Conservation (phyloP, 2,888 invertebrate genomes). For the Ochlodes sylvanus region DNA sequence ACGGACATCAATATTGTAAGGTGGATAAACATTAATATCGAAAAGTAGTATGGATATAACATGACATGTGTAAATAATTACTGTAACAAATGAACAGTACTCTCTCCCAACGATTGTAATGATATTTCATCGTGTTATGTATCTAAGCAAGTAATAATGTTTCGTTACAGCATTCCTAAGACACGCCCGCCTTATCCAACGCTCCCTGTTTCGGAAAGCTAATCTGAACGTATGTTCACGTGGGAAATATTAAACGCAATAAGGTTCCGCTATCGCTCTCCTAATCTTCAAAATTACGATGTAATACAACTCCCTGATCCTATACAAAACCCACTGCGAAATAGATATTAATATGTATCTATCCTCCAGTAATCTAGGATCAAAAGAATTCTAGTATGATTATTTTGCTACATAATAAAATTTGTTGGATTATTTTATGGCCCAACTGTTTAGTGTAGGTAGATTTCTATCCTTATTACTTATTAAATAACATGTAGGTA, state of each 20-base stretch:
- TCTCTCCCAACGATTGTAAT: background rate
- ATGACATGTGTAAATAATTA: background rate
- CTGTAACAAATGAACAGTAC: slow-evolving; percentile 23
- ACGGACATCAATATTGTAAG: too few relatives aligned
- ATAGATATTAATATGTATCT: slow-evolving; percentile 13
- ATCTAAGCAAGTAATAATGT: background rate
- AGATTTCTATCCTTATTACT: too few relatives aligned
- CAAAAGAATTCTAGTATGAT: slow-evolving; percentile 2
- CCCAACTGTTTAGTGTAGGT: too few relatives aligned
- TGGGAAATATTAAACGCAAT: slow-evolving; percentile 40
- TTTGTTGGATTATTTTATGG: too few relatives aligned
- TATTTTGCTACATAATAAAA: background rate
- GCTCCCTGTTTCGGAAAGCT: slow-evolving; percentile 61
- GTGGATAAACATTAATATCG: too few relatives aligned
- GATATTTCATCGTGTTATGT: slow-evolving; percentile 50
- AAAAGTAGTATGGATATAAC: too few relatives aligned
- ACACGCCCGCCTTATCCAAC: slow-evolving; percentile 57
- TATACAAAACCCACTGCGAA: background rate
- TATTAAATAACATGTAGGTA: too few relatives aligned
- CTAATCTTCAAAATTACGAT: slow-evolving; percentile 22
- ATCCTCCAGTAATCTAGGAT: slow-evolving; percentile 5
- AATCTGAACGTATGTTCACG: slow-evolving; percentile 57
- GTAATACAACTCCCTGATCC: slow-evolving; percentile 9
- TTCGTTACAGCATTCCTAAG: slow-evolving; percentile 40
- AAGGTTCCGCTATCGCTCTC: slow-evolving; percentile 15